Evolutionary conservation across 2,797 vertebrate genomes (phyloP).

Genomic region (Alouatta caraya): DNA sequence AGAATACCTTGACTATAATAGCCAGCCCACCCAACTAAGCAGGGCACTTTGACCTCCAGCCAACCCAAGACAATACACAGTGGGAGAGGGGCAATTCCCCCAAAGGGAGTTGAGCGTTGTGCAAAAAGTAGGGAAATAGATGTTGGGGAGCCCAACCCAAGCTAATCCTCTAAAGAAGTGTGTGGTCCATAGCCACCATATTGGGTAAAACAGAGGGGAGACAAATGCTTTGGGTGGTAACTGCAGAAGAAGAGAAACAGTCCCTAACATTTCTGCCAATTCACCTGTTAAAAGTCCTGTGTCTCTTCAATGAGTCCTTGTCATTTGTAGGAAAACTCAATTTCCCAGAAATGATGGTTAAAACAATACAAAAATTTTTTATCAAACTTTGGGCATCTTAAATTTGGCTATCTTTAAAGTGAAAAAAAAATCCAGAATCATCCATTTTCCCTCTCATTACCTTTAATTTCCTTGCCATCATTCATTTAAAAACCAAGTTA

Average conservation of each 20-base stretch:
- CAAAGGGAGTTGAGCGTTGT: not conserved
- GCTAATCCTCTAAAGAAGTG: too few species aligned
- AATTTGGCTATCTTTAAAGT: not conserved
- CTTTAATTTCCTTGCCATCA: not conserved
- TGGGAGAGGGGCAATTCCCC: not conserved
- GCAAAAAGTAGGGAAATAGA: not conserved
- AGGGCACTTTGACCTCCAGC: not conserved
- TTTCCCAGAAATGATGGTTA: not conserved
- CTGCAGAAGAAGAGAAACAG: accelerated
- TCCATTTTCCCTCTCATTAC: not conserved
- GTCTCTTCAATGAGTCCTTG: not conserved
- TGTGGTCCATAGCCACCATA: accelerated
- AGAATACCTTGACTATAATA: not conserved
- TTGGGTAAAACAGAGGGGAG: accelerated
- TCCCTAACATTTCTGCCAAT: accelerated
- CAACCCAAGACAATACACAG: accelerated
- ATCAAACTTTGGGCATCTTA: not conserved
- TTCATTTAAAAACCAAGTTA: not conserved
- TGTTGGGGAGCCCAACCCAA: accelerated
- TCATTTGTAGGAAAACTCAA: accelerated
- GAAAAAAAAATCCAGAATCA: not conserved
- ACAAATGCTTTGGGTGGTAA: accelerated
- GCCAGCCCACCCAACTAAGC: not conserved
- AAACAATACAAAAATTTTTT: not conserved
- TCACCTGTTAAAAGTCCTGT: too few species aligned